These are phyloP conservation scores for Blastobasis adustella DNA, from an alignment of 2,888 invertebrate genomes.

Conservation along the genomic window DNA sequence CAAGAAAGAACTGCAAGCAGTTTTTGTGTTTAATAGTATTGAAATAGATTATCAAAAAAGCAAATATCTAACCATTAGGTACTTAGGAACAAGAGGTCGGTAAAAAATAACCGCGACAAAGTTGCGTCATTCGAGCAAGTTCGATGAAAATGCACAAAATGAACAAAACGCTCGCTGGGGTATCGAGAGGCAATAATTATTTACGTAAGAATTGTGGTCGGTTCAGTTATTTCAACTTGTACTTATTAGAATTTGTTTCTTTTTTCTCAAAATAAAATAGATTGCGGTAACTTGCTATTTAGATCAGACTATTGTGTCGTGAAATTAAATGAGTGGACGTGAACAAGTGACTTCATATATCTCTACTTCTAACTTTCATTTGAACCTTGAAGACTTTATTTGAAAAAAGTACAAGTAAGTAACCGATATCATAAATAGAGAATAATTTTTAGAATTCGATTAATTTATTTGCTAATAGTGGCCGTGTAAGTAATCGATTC, in stretches of 20 bases:
- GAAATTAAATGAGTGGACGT: too few relatives aligned
- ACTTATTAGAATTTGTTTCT: too few relatives aligned
- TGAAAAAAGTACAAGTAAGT: too few relatives aligned
- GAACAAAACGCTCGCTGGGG: conserved; percentile 13
- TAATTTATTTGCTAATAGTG: too few relatives aligned
- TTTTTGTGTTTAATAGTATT: neutral
- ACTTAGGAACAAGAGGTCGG: conserved; percentile 8
- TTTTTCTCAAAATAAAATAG: neutral
- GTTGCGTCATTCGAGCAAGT: conserved; percentile 27
- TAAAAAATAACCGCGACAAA: conserved; percentile 16
- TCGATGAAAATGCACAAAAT: conserved; percentile 20
- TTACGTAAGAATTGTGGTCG: conserved; percentile 14
- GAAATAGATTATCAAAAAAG: conserved; percentile 2
- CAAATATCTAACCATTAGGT: neutral
- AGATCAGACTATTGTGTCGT: too few relatives aligned
- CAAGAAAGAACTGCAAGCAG: too few relatives aligned
- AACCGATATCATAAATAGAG: too few relatives aligned
- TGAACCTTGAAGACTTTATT: too few relatives aligned
- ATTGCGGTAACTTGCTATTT: neutral
- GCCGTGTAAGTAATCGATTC: conserved; percentile 11
- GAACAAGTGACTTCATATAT: too few relatives aligned
- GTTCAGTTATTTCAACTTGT: conserved; percentile 9
- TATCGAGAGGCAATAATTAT: conserved; percentile 17
- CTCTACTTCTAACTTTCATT: too few relatives aligned
- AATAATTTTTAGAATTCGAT: too few relatives aligned